These are phyloP conservation scores for Dufourea novaeangliae DNA, from an alignment of 1,140 invertebrate species.

Conservation along the genomic window DNA sequence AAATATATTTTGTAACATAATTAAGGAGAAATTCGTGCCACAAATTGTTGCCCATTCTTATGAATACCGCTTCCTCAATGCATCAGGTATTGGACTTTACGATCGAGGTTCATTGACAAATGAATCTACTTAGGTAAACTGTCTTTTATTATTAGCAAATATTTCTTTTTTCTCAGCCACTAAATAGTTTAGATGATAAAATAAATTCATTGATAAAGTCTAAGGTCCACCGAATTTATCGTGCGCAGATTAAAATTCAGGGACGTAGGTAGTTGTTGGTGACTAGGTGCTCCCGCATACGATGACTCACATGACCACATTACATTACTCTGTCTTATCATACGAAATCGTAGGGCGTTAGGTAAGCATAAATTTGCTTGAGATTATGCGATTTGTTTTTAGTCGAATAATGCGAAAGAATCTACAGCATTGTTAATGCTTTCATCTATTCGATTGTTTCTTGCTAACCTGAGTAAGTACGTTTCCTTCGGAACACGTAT, in stretches of 20 bases:
- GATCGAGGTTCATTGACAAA: too few species aligned
- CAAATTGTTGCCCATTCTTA: too few species aligned
- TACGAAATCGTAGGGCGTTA: conserved; percentile 8
- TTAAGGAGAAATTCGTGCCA: too few species aligned
- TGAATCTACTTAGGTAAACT: too few species aligned
- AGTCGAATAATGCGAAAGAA: neutral
- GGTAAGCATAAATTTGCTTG: neutral
- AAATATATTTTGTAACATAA: too few species aligned
- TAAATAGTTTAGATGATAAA: neutral
- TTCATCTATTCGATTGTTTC: neutral
- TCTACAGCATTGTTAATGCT: neutral
- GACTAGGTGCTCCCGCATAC: neutral
- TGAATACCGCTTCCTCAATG: too few species aligned
- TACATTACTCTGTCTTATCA: conserved; percentile 28
- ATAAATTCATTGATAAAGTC: neutral
- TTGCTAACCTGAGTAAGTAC: too few species aligned
- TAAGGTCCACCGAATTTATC: conserved; percentile 15
- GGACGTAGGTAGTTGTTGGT: neutral
- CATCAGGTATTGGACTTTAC: neutral
- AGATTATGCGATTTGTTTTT: neutral
- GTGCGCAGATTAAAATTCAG: conserved; percentile 29
- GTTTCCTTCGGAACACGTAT: neutral
- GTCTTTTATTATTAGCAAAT: too few species aligned
- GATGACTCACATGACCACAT: conserved; percentile 25
- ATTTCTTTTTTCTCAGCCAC: too few species aligned